Evolutionary conservation across 2,797 vertebrate species (phyloP).

Genomic region (Aplochiton taeniatus): DNA sequence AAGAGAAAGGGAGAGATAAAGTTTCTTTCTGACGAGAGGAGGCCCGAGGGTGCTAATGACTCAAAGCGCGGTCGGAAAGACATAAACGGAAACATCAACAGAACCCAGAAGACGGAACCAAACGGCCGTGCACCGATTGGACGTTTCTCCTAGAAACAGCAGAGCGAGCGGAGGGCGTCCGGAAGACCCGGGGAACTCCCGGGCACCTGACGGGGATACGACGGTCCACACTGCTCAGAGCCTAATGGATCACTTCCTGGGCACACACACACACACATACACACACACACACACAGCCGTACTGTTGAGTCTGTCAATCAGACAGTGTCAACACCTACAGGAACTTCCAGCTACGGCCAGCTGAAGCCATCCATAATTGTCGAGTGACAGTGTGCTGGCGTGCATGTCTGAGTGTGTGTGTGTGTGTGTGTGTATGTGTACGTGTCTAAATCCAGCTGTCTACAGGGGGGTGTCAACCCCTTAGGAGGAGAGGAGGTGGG

Average conservation of each 20-base stretch:
- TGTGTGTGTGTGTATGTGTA: conserved; percentile 8
- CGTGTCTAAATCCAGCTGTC: not conserved
- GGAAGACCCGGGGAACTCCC: no score
- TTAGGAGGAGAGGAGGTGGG: conserved; percentile 16
- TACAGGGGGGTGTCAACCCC: no score
- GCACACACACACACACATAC: conserved; percentile 24
- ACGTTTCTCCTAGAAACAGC: no score
- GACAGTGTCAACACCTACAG: conserved; percentile 45
- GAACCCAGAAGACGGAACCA: no score
- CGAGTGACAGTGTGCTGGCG: conserved; percentile 3
- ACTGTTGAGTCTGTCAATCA: conserved; percentile 58
- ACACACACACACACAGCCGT: conserved; percentile 19
- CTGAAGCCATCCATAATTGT: not conserved
- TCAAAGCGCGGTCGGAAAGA: no score
- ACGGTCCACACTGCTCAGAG: no score
- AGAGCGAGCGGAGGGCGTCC: no score
- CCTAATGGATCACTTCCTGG: not conserved
- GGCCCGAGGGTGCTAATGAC: not conserved
- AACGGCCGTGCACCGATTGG: no score
- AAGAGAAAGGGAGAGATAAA: no score
- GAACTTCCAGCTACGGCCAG: conserved; percentile 39
- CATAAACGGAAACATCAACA: no score
- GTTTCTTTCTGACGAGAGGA: no score
- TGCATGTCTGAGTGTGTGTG: not conserved
- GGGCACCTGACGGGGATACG: no score